Evolutionary conservation across 2,888 invertebrate species (phyloP), one percentile per base, ranked within the genome.

Genomic region (Timandra comae): DNA sequence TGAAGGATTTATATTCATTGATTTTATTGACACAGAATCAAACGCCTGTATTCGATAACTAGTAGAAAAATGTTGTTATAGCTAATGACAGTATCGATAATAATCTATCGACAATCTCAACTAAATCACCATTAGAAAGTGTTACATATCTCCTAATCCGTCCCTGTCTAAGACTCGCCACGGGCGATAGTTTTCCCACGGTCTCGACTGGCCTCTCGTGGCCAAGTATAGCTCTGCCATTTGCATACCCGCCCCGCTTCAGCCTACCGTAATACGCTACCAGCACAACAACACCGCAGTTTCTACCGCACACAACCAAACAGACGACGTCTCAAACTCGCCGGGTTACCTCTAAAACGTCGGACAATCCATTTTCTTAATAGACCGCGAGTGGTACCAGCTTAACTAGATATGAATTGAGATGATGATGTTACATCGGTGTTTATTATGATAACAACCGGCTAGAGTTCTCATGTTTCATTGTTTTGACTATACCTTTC

Each of bases 101-200:
- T n/a, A n/a, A n/a, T n/a, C n/a, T n/a, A n/a, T n/a, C n/a, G n/a
- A n/a, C n/a, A n/a, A n/a, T n/a, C n/a, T n/a, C n/a, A n/a, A n/a
- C n/a, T n/a, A n/a, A n/a, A n/a, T n/a, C n/a, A n/a, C n/a, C n/a
- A 30, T 27, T 32, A 27, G 34, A 38, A 53, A 52, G 52, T 44
- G 42, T 36, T 34, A 46, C 41, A 34, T 12, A 4, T 21, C 21
- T 16, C 61, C 37, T 26, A 81, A 46, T 84, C 37, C 76, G 63
- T 35, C 46, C 52, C 84, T 70, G 80, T n/a, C 1, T 29, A 30
- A 44, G 47, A 69, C 68, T 77, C 74, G 84, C 84, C 80, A 84
- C 84, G 72, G 85, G 85, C 85, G 84, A 85, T 84, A 82, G 80
- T 85, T 84, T 84, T 85, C 84, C 85, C 84, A 84, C 84, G 84